phyloP scores from a whole-genome alignment of 2,888 invertebrate species.

The Dolichopus griseipennis region DNA sequence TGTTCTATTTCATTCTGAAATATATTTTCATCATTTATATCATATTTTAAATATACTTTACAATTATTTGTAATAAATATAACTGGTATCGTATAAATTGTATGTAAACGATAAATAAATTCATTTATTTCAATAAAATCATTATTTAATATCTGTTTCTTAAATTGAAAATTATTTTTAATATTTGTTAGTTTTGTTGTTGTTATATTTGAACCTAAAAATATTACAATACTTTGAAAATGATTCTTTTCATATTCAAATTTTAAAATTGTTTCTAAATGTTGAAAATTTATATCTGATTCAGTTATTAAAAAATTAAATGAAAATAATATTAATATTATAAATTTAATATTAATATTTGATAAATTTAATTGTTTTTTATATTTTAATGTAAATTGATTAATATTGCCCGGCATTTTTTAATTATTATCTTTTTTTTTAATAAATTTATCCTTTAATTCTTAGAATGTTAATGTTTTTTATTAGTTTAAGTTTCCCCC shows the following conservation, averaged over 20 bases:
- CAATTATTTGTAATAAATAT: neutral
- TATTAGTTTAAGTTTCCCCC: no score
- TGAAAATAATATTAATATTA: neutral
- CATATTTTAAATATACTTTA: no score
- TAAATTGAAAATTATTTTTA: neutral
- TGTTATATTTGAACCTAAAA: neutral
- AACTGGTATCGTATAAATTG: neutral
- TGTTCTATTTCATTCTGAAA: no score
- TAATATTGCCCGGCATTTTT: neutral
- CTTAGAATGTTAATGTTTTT: no score
- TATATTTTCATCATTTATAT: neutral
- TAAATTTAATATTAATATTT: neutral
- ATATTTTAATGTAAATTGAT: neutral
- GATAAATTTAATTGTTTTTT: no score
- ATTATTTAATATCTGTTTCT: no score
- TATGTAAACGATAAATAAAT: neutral
- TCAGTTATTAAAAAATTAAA: neutral
- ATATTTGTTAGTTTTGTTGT: neutral
- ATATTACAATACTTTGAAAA: conserved; percentile 1
- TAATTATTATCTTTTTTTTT: no score
- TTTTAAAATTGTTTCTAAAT: neutral
- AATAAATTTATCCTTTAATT: no score
- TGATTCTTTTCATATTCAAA: neutral
- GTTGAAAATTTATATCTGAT: neutral
- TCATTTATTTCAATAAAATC: neutral